A percentile compares a stretch with the other conserved stretches of the same genome.
phyloP scores from a whole-genome alignment of 2,888 invertebrate species.

The Anthophora plumipes region DNA sequence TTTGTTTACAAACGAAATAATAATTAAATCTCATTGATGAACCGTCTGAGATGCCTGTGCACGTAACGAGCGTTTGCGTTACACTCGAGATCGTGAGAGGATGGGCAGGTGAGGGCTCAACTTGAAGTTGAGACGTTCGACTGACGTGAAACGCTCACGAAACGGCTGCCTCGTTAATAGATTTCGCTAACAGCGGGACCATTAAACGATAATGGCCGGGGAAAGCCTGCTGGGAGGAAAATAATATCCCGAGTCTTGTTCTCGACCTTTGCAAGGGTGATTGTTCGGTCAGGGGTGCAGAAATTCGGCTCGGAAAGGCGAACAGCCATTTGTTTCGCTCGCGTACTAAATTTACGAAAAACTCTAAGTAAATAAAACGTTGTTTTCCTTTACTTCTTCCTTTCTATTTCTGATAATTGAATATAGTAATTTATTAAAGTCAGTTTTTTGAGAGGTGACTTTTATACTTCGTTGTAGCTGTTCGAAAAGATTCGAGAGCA shows the following conservation, averaged over 20 bases:
- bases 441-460: too few species aligned
- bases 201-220: slow-evolving; percentile 64
- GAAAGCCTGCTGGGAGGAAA: slow-evolving; percentile 58
- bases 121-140: slow-evolving; percentile 46
- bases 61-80: slow-evolving; percentile 46
- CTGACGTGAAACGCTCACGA: slow-evolving; percentile 39
- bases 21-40: slow-evolving; percentile 42
- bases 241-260: slow-evolving; percentile 30
- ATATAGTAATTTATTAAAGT: too few species aligned
- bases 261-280: neutral
- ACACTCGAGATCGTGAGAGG: slow-evolving; percentile 19
- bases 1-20: slow-evolving; percentile 16
- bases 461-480: too few species aligned
- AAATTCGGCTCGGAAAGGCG: slow-evolving; percentile 25
- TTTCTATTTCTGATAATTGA: too few species aligned
- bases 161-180: slow-evolving; percentile 57
- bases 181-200: slow-evolving; percentile 64
- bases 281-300: neutral
- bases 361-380: neutral
- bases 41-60: slow-evolving; percentile 8
- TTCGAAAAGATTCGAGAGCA: too few species aligned
- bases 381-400: neutral
- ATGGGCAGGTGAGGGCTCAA: neutral
- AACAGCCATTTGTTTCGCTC: neutral
- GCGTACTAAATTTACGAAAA: neutral